Evolutionary conservation across 2,113 vertebrate genomes (phyloP).

Genomic region (Cervus canadensis): DNA sequence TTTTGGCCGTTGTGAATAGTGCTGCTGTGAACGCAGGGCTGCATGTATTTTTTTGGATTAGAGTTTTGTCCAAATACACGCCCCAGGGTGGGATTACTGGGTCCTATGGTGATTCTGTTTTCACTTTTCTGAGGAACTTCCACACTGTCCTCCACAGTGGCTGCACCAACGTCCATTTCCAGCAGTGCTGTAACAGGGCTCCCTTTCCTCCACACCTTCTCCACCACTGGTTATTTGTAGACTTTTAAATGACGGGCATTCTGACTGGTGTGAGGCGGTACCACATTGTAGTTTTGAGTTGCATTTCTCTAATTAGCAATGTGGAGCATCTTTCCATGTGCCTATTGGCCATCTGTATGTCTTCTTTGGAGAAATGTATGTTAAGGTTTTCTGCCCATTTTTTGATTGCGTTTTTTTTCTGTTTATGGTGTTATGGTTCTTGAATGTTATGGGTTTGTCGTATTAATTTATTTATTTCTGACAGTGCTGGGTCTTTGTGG

Average conservation of each 20-base stretch:
- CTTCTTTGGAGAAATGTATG: background rate
- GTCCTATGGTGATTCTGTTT: background rate
- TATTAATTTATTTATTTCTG: background rate
- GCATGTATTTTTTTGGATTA: background rate
- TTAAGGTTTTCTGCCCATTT: background rate
- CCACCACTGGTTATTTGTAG: background rate
- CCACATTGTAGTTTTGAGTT: background rate
- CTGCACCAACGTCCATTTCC: background rate
- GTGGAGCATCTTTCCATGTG: background rate
- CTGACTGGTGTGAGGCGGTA: background rate
- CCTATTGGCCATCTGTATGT: background rate
- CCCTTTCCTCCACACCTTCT: background rate
- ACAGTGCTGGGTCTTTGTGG: background rate
- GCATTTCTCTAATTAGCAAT: background rate
- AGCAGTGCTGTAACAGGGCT: background rate
- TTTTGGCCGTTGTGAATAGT: background rate
- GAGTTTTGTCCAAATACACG: background rate
- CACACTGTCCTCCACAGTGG: background rate
- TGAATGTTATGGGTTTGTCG: background rate
- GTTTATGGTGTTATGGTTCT: background rate
- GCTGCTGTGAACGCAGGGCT: background rate
- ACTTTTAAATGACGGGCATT: background rate
- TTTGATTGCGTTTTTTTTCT: background rate
- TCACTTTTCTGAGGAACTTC: background rate
- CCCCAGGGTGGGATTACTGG: background rate